Base-by-base conservation (phyloP, 2,888 invertebrate genomes). In the Apodemia mormo region DNA sequence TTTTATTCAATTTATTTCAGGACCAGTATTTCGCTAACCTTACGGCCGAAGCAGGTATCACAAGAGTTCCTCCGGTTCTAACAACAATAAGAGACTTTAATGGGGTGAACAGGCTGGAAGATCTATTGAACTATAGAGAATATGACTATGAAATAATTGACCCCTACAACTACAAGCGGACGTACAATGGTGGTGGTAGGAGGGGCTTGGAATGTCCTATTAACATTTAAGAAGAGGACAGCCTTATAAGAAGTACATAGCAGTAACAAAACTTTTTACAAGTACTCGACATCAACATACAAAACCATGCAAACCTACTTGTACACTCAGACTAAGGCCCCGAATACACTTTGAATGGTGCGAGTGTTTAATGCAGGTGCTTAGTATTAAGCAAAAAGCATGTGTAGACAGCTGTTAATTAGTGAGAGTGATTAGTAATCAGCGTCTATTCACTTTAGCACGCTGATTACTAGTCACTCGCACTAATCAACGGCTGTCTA, bases 101-200 rank as follows among this genome's bases (percentile, higher is more conserved):
- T 75, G 86, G 82, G 1, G 81, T 76, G 67, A 89, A 88, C 75
- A 83, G 92, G 22, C 69, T 92, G 2, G 90, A 92, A 43, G 90
- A 93, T 71, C 75, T 91, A 4, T 76, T 90, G 0, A 87, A 90
- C 76, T 93, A 92, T 72, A 82, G 93, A 22, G 90, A 92, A 65
- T 92, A 86, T 56, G 89, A 92, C 58, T 92, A 85, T 71, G 81
- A 84, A 30, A 74, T 92, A 1, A 73, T 86, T 9, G 88, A 90
- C 43, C 80, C 83, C 3, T 67, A 78, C 3, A 82, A 84, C 65
- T 93, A 85, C 70, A 84, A 85, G 43, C 82, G 88, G 45, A 81
- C 76, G 71, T 87, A 91, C 70, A 83, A 81, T 65, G 85, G 84
- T 2, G 85, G 85, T n/a, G 75, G 71, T 3, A 67, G 22, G 2